Base-by-base conservation (phyloP, 2,113 vertebrate genomes). In the Alosa alosa region DNA sequence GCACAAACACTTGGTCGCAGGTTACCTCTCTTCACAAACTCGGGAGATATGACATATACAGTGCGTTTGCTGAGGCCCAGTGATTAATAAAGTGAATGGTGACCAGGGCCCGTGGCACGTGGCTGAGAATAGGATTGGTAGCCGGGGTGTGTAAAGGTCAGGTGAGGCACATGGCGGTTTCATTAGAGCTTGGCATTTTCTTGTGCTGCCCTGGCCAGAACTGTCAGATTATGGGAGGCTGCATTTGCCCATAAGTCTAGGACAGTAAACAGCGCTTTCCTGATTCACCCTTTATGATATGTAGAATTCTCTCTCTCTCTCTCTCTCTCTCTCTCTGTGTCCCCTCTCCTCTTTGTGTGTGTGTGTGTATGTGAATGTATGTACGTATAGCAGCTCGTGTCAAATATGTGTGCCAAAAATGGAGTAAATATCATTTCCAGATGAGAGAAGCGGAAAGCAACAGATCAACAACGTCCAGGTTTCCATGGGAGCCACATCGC, bases 151-250 rank as follows among this genome's bases (percentile, higher is more conserved):
- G 7, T 25, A 31, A 68, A 68, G 64, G 64, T 68, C 64, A 31
- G 64, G 64, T 25, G 10, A 68, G 64, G n/a, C 64, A 68, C 64
- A 25, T 31, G 6, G 64, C 8, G 9, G 8, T 68, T 25, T 68
- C 64, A 68, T 68, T 68, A 68, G n/a, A 68, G 64, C n/a, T 9
- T 68, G 64, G 64, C 64, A 68, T 68, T 68, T 25, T 31, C 64
- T 31, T n/a, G 9, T 68, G 64, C 8, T 31, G 64, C 25, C 64
- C 25, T 68, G 8, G 64, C n/a, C 64, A 31, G n/a, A 9, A n/a
- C n/a, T 31, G n/a, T 25, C 6, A 68, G 10, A 68, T 68, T 68
- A 9, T 1, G 64, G 25, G 64, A 68, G 64, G 64, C 64, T 31
- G 64, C 25, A n/a, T 31, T 64, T 64, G 7, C 64, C 64, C 22